Percentiles rank a stretch among this genome's conserved stretches.
Conservation (phyloP, 2,797 vertebrate species). For the Antrozous pallidus region DNA sequence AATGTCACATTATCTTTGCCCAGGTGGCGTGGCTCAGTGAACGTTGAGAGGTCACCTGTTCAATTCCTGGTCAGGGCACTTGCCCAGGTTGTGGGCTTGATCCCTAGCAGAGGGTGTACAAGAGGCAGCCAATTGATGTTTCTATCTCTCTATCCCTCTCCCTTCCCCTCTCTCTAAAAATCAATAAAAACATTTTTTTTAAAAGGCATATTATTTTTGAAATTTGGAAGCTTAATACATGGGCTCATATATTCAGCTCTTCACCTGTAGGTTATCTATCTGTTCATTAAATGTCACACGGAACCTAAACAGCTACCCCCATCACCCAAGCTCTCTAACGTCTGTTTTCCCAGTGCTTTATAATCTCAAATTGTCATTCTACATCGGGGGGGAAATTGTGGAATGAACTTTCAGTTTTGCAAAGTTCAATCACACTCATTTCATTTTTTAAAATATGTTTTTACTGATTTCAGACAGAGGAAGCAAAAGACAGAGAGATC, state of each 20-base stretch:
- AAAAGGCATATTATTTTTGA: conserved; percentile 14
- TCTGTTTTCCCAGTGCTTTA: neutral
- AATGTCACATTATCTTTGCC: neutral
- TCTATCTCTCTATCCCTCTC: too few relatives aligned
- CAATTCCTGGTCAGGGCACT: too few relatives aligned
- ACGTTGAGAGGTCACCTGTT: too few relatives aligned
- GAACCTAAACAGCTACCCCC: neutral
- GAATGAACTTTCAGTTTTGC: neutral
- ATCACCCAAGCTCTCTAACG: neutral
- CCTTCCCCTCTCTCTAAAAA: too few relatives aligned
- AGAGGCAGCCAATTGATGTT: too few relatives aligned
- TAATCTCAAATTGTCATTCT: neutral
- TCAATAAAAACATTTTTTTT: neutral
- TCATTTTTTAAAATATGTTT: neutral
- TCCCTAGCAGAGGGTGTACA: too few relatives aligned
- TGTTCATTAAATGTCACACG: neutral
- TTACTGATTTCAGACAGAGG: neutral
- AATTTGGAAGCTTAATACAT: neutral
- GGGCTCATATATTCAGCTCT: neutral
- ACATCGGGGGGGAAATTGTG: neutral
- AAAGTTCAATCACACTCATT: neutral
- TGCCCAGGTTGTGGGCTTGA: too few relatives aligned
- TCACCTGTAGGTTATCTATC: neutral
- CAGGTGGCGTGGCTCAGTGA: too few relatives aligned
- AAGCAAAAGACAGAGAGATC: neutral